These are phyloP conservation scores for Brevipalpus yothersi DNA, from an alignment of 1,140 invertebrate genomes.

Conservation along the genomic window DNA sequence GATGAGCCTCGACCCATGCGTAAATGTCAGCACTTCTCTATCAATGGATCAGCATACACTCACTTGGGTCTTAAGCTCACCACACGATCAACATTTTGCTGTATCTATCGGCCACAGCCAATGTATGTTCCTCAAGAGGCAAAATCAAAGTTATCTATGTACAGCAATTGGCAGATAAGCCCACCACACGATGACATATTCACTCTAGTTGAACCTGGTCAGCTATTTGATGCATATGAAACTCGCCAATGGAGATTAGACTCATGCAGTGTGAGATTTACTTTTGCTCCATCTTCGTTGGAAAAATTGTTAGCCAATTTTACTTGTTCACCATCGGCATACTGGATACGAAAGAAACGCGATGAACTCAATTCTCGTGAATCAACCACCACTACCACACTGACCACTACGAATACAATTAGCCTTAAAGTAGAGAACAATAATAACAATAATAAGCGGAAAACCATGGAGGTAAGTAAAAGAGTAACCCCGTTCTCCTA, in stretches of 20 bases:
- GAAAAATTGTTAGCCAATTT: neutral
- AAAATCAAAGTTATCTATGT: constrained; percentile 80
- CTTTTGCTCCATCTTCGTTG: neutral
- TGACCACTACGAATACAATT: too few species aligned
- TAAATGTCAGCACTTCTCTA: constrained; percentile 55
- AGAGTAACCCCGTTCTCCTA: too few species aligned
- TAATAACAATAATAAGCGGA: too few species aligned
- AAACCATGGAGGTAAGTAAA: too few species aligned
- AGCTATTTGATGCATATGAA: constrained; percentile 11
- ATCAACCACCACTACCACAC: neutral
- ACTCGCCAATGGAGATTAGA: constrained; percentile 2
- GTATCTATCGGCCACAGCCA: constrained; percentile 63
- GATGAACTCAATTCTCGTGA: neutral
- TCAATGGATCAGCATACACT: constrained; percentile 76
- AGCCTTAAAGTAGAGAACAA: too few species aligned
- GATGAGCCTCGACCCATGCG: constrained; percentile 67
- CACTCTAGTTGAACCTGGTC: constrained; percentile 8
- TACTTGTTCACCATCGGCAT: neutral
- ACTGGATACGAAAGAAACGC: neutral
- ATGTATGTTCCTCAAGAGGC: constrained; percentile 54
- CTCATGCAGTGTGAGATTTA: neutral
- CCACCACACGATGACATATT: constrained; percentile 12
- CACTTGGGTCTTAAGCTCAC: constrained; percentile 71
- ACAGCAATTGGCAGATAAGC: constrained; percentile 70
- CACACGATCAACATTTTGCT: constrained; percentile 71